Conservation (phyloP, 2,888 invertebrate species). For the Nomada fucata region DNA sequence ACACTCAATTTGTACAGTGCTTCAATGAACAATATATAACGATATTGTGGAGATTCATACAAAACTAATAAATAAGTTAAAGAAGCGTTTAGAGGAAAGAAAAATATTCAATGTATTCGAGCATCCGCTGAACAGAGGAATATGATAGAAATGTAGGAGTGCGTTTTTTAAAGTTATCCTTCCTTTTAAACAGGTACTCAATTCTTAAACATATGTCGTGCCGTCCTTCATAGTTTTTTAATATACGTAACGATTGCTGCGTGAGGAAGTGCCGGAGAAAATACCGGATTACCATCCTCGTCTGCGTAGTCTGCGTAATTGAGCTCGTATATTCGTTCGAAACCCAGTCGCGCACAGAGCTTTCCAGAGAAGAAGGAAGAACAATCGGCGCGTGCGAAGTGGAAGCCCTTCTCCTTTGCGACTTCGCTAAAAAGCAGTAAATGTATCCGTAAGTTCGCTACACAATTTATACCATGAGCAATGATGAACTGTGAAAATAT, state of each 20-base stretch:
- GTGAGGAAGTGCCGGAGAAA: constrained; percentile 89
- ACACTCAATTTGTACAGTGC: neutral
- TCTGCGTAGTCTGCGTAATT: constrained; percentile 88
- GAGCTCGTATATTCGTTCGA: constrained; percentile 88
- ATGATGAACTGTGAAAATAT: neutral
- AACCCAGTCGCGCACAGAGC: constrained; percentile 89
- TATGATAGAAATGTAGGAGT: constrained; percentile 16
- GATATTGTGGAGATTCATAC: constrained; percentile 9
- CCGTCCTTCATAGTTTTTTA: constrained; percentile 71
- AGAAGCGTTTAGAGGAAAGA: constrained; percentile 1
- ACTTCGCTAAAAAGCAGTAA: constrained; percentile 85
- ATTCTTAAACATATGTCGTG: neutral
- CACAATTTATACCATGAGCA: neutral
- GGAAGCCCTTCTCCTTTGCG: constrained; percentile 85
- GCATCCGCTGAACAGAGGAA: constrained; percentile 7
- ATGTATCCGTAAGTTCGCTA: neutral
- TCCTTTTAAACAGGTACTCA: constrained; percentile 37
- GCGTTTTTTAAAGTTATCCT: constrained; percentile 38
- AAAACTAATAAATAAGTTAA: constrained; percentile 49
- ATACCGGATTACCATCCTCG: constrained; percentile 87
- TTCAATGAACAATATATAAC: neutral
- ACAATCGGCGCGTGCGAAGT: constrained; percentile 89
- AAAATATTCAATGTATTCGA: neutral
- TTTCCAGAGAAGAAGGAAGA: constrained; percentile 91
- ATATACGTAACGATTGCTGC: constrained; percentile 86